A percentile compares a stretch with the other conserved stretches of the same genome.
These are phyloP conservation scores for Sebastes iracundus DNA, from an alignment of 2,797 vertebrate genomes.

Conservation along the genomic window DNA sequence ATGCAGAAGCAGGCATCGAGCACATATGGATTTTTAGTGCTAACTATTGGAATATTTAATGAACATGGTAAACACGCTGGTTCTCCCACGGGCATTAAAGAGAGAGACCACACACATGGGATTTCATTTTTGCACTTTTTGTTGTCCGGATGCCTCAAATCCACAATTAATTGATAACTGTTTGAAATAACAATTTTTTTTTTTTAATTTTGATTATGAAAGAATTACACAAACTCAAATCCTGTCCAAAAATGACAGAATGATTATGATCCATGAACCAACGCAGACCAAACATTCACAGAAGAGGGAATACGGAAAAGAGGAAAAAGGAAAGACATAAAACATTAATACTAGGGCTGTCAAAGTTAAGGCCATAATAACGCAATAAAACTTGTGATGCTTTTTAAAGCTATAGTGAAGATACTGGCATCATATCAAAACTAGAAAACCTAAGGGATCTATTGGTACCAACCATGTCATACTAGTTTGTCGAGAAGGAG, in stretches of 20 bases:
- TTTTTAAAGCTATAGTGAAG: too few species aligned
- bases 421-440: too few species aligned
- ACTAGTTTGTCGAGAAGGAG: too few species aligned
- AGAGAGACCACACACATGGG: neutral
- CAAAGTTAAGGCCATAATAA: fast-evolving
- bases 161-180: neutral
- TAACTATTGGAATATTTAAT: constrained; percentile 57
- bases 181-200: neutral
- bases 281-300: neutral
- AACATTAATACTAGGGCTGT: too few species aligned
- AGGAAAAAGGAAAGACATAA: too few species aligned
- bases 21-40: constrained; percentile 52
- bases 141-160: neutral
- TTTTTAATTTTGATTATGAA: neutral
- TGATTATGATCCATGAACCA: neutral
- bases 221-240: neutral
- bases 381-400: too few species aligned
- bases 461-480: too few species aligned
- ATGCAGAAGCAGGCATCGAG: constrained; percentile 56
- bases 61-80: constrained; percentile 37
- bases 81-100: neutral
- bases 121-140: neutral
- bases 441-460: too few species aligned
- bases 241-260: neutral
- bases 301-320: neutral